These are phyloP conservation scores for Eunapius fragilis DNA, from an alignment of 37 sponge, comb jelly and placozoan genomes.

Conservation along the genomic window DNA sequence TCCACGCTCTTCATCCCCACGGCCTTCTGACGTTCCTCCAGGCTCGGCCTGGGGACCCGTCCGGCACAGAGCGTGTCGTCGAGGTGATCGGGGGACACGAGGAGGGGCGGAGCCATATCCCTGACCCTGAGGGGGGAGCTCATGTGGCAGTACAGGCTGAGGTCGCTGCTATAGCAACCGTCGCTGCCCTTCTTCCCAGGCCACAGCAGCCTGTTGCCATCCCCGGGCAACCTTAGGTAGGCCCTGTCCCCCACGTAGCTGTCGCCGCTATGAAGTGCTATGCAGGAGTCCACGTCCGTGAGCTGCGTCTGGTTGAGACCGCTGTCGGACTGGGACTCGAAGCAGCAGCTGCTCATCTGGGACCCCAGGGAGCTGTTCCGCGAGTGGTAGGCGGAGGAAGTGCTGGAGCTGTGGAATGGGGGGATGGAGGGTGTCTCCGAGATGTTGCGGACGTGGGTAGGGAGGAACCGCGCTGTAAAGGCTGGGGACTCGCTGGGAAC, in stretches of 20 bases:
- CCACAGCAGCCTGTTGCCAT: neutral
- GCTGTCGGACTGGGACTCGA: slow-evolving; percentile 59
- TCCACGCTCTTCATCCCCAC: slow-evolving; percentile 74
- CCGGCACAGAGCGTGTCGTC: slow-evolving; percentile 48
- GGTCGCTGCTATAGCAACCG: slow-evolving; percentile 32
- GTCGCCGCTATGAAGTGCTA: slow-evolving; percentile 18
- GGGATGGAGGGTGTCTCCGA: slow-evolving; percentile 74
- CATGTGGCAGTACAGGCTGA: slow-evolving; percentile 35
- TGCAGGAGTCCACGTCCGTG: slow-evolving; percentile 42
- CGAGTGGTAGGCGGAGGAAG: slow-evolving; percentile 68
- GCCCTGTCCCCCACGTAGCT: neutral
- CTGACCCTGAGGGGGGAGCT: neutral
- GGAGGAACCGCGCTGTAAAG: neutral
- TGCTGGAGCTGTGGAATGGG: slow-evolving; percentile 50
- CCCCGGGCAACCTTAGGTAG: neutral
- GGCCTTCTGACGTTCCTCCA: slow-evolving; percentile 37
- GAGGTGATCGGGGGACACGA: slow-evolving; percentile 26
- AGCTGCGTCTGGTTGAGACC: slow-evolving; percentile 24
- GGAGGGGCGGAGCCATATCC: neutral
- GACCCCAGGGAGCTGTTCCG: slow-evolving; percentile 63
- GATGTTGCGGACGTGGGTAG: slow-evolving; percentile 51
- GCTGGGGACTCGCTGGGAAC: too few relatives aligned
- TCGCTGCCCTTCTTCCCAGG: neutral
- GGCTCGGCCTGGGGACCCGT: slow-evolving; percentile 1
- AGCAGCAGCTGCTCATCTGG: slow-evolving; percentile 60